Percentiles rank a stretch among this genome's conserved stretches.
Evolutionary conservation across 2,888 invertebrate species (phyloP).

Genomic region (Podabrus alpinus): DNA sequence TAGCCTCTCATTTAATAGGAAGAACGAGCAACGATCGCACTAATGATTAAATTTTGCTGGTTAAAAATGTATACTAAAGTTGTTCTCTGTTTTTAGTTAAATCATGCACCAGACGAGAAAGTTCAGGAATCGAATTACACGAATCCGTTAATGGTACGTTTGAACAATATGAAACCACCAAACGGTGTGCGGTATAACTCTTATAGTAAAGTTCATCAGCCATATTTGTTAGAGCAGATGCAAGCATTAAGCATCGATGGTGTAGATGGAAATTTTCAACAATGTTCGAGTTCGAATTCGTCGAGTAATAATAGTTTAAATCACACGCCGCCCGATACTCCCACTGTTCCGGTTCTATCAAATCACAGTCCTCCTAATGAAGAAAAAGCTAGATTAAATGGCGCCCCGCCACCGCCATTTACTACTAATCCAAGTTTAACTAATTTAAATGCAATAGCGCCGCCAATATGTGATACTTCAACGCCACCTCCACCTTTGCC

Average conservation of each 20-base stretch:
- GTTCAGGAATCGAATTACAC: conserved; percentile 57
- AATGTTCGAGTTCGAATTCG: conserved; percentile 60
- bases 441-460: conserved; percentile 17
- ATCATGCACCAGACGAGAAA: conserved; percentile 67
- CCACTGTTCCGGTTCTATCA: conserved; percentile 52
- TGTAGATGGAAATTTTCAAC: conserved; percentile 52
- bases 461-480: conserved; percentile 47
- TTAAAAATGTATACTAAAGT: background rate
- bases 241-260: conserved; percentile 58
- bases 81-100: conserved; percentile 56
- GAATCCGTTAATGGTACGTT: conserved; percentile 33
- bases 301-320: conserved; percentile 59
- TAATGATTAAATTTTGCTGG: too few species aligned
- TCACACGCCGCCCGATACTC: conserved; percentile 64
- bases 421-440: conserved; percentile 35
- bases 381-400: conserved; percentile 41
- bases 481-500: conserved; percentile 57
- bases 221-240: conserved; percentile 56
- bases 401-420: conserved; percentile 38
- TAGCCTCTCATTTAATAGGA: too few species aligned
- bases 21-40: too few species aligned
- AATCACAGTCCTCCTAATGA: conserved; percentile 46
- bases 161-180: conserved; percentile 38
- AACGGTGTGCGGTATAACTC: conserved; percentile 47
- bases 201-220: conserved; percentile 29